Evolutionary conservation across 2,888 invertebrate species (phyloP).

Genomic region (Eilema depressum): DNA sequence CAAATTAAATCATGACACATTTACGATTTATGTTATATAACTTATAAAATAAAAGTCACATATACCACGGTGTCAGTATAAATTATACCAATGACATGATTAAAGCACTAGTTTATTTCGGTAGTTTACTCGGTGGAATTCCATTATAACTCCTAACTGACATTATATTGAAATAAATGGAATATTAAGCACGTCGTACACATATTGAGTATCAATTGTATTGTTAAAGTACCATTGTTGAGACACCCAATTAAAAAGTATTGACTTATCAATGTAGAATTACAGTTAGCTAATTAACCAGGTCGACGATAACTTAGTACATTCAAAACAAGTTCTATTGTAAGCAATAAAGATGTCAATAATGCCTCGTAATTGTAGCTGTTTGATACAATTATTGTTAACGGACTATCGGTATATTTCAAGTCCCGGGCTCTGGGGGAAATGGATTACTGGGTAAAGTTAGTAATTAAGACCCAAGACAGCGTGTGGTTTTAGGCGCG

Average conservation of each 20-base stretch:
- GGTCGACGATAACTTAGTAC: constrained; percentile 11
- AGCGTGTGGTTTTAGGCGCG: no score
- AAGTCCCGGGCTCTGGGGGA: no score
- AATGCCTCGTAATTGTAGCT: constrained; percentile 1
- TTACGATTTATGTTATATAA: constrained; percentile 72
- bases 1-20: constrained; percentile 67
- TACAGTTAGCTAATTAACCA: constrained; percentile 21
- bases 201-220: constrained; percentile 35
- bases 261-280: constrained; percentile 30
- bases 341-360: constrained; percentile 3
- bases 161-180: constrained; percentile 37
- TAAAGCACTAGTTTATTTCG: constrained; percentile 44
- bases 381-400: neutral
- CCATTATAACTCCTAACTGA: constrained; percentile 42
- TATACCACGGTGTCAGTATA: constrained; percentile 55
- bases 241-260: constrained; percentile 31
- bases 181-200: constrained; percentile 32
- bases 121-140: constrained; percentile 46
- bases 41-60: constrained; percentile 65
- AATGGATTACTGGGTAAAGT: no score
- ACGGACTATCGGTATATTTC: neutral
- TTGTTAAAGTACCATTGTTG: constrained; percentile 22
- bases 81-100: constrained; percentile 51
- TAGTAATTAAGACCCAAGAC: no score
- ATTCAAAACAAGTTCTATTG: constrained; percentile 8